Conservation (phyloP, 2,797 vertebrate species). For the Clarias platycephalus region DNA sequence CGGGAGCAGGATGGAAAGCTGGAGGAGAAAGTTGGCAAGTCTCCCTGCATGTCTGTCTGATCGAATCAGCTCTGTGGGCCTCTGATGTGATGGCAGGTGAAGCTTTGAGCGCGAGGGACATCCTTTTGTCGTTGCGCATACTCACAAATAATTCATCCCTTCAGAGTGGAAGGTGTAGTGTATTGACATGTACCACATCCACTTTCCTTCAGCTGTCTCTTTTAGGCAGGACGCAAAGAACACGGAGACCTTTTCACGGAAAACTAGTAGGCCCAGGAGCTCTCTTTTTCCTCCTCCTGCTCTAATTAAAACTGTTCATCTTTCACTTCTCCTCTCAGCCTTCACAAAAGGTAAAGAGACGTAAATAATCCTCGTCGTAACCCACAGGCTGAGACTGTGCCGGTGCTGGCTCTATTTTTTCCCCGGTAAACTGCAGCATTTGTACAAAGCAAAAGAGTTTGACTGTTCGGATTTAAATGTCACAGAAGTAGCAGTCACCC, state of each 20-base stretch:
- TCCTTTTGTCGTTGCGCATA: conserved; percentile 53
- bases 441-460: conserved; percentile 20
- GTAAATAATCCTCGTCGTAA: conserved; percentile 5
- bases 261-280: not conserved
- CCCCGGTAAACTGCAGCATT: conserved; percentile 9
- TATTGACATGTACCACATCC: conserved; percentile 55
- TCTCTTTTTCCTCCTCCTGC: conserved; percentile 30
- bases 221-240: conserved; percentile 46
- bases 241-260: conserved; percentile 50
- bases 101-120: conserved; percentile 41
- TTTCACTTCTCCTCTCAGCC: not conserved
- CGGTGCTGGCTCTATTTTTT: not conserved
- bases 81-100: conserved; percentile 52
- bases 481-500: conserved; percentile 7
- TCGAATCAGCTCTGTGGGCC: conserved; percentile 40
- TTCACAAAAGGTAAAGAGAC: conserved; percentile 28
- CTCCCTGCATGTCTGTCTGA: conserved; percentile 37
- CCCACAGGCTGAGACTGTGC: not conserved
- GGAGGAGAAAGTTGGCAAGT: not conserved
- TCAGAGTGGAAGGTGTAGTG: conserved; percentile 45
- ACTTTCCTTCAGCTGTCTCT: conserved; percentile 55
- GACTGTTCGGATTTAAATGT: conserved; percentile 32
- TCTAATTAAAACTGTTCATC: conserved; percentile 15
- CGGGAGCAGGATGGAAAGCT: not conserved
- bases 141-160: conserved; percentile 60